Base-by-base conservation (phyloP, 1,140 invertebrate genomes). In the Lepidostoma basale region DNA sequence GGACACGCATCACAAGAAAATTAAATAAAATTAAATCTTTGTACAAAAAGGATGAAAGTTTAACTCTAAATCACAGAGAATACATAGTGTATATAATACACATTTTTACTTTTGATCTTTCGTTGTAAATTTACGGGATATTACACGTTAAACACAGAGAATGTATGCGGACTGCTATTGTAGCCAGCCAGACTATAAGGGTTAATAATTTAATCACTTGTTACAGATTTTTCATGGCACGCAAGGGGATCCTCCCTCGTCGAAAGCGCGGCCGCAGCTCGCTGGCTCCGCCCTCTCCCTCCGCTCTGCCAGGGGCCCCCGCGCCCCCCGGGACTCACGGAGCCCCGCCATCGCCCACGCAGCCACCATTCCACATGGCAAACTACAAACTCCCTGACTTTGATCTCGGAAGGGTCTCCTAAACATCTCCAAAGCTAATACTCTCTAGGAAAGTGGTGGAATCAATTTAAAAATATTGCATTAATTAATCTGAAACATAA, bases 221-320 rank as follows among this genome's bases (percentile, higher is more conserved):
- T 77, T 77, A n/a, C 75, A 84, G 88, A 18, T 92, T 93, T 77
- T 92, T 92, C 78, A 92, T 92, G 91, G 91, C 90, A 22, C 83
- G 91, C 62, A 92, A 92, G 77, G 91, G 91, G 4, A 92, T 92
- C 65, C 76, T 93, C 54, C 90, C 90, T 20, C 85, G 87, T 73
- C 85, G 91, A 69, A 89, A 91, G 75, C 84, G 91, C 16, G 91
- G 91, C 0, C 84, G 84, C 8, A 85, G 79, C 59, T 80, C 84
- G 0, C n/a, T 76, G 77, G 67, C 79, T 77, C 66, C 28, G 16
- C 62, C 40, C 14, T 42, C 52, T 9, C 42, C 66, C 20, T 33
- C 66, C 33, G 6, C 33, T 25, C 18, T 22, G 79, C 73, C 76
- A 56, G 69, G 9, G 47, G 26, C 52, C 75, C 40, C 28, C 76